phyloP scores from a whole-genome alignment of 2,113 vertebrate species.

The Brachyhypopomus occidentalis region DNA sequence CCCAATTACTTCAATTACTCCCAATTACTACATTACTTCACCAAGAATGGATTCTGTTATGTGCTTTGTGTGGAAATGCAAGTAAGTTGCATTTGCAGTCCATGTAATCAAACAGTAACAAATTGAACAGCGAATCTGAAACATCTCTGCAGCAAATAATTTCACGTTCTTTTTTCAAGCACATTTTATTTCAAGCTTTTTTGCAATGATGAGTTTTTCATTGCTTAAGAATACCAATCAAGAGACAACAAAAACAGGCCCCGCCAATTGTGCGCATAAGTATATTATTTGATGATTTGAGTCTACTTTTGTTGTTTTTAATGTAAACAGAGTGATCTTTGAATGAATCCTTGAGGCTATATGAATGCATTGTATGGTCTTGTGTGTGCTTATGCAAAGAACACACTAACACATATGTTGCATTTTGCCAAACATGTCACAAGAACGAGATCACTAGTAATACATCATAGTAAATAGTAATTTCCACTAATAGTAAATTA shows the following conservation, averaged over 20 bases:
- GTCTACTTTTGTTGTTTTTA: no score
- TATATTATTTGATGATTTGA: neutral
- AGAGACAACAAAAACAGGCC: neutral
- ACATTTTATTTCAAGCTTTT: neutral
- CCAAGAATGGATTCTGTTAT: neutral
- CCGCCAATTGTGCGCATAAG: neutral
- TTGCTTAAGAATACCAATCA: no score
- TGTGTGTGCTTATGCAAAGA: no score
- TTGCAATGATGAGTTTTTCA: no score
- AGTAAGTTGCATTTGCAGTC: neutral
- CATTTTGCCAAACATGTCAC: no score
- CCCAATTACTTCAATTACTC: neutral
- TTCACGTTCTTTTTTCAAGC: neutral
- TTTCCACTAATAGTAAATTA: no score
- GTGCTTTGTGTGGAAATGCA: slow-evolving; percentile 1
- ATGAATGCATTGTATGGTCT: no score
- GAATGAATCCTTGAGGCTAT: no score
- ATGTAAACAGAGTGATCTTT: no score
- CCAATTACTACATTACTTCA: neutral
- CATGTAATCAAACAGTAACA: neutral
- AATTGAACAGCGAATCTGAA: neutral
- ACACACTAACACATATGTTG: no score
- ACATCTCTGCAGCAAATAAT: neutral
- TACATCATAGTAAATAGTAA: no score
- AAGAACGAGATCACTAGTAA: no score